Evolutionary conservation across 2,113 vertebrate genomes (phyloP), one percentile per base, ranked within the genome.

Genomic region (Neotragus pygmaeus): DNA sequence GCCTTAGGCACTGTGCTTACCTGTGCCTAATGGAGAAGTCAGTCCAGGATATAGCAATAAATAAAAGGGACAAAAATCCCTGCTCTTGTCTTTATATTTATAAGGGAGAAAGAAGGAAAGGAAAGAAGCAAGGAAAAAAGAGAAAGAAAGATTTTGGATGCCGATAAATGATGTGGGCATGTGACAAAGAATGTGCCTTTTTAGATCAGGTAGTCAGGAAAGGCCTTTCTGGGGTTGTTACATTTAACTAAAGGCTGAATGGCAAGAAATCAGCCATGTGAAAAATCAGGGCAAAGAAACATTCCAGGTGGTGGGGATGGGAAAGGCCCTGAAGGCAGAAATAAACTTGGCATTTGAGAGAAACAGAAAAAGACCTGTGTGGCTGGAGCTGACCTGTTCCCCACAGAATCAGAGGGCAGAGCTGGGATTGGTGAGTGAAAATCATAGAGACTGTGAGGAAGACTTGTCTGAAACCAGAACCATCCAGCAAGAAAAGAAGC

Each of bases 281-380:
- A 70, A 84, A 84, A 91, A 81, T 30, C 8, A 45, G 21, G 39
- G 83, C 57, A 47, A 91, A 81, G 88, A 60, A 95, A 85, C 66
- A 51, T 89, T 85, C 55, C n/a, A 51, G 70, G 36, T 51, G n/a
- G 58, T 91, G 33, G 39, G 36, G 80, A 73, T 78, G 84, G 25
- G 49, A 53, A 82, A 95, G n/a, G 28, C 66, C 83, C 75, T 64
- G 23, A 45, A 64, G 78, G 81, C 49, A 64, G 78, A 94, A 81
- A 93, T 73, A 58, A 85, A 92, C 9, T 70, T 89, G 78, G 60
- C 78, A 47, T 78, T 82, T 96, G 73, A 82, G 45, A 96, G 75
- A 88, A 85, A 96, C 3, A 86, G 58, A 53, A 85, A 86, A 45
- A 58, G 28, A 83, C 78, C 25, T 43, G 14, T 15, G 86, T 89